Percentiles rank a stretch among this genome's conserved stretches.
Conservation (phyloP, 2,113 vertebrate species). For the Crypturellus undulatus region DNA sequence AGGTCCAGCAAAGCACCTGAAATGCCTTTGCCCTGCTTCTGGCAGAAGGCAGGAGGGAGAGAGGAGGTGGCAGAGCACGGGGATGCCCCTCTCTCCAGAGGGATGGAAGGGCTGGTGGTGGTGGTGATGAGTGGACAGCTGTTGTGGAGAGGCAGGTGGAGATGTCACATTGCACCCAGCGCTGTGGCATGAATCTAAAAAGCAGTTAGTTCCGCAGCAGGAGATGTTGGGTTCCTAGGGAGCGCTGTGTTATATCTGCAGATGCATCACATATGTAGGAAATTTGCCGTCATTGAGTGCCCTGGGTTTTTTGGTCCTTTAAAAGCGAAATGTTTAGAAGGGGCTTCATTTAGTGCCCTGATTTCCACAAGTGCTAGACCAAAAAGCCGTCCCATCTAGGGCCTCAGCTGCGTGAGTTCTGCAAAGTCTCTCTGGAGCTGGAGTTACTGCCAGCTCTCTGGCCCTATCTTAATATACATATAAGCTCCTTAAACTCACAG, state of each 20-base stretch:
- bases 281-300: background rate
- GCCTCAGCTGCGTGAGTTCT: background rate
- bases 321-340: background rate
- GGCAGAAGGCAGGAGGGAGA: background rate
- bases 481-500: background rate
- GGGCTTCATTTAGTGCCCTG: background rate
- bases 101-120: background rate
- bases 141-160: background rate
- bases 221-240: accelerated
- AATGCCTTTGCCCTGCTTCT: no score
- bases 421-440: background rate
- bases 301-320: background rate
- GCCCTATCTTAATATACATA: background rate
- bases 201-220: background rate
- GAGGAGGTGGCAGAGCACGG: no score
- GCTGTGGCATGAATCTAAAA: no score
- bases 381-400: background rate
- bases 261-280: background rate
- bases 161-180: accelerated
- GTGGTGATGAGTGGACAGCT: background rate
- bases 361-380: background rate
- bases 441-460: background rate
- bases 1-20: no score
- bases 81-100: background rate
- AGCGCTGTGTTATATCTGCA: background rate